Conservation (phyloP, 1,140 invertebrate genomes). For the Eurosta solidaginis region DNA sequence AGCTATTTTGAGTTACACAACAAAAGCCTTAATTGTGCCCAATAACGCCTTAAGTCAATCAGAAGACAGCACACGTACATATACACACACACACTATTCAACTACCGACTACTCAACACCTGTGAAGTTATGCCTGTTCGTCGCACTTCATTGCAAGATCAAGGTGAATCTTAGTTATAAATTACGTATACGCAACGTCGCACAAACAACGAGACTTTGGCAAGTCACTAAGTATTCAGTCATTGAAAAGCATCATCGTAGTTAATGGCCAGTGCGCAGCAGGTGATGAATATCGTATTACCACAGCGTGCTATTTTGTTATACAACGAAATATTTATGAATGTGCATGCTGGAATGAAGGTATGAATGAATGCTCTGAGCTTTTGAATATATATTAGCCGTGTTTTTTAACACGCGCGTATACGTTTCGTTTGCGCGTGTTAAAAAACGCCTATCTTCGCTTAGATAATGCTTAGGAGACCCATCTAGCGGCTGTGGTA, state of each 20-base stretch:
- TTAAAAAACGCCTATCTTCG: no score
- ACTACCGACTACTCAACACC: no score
- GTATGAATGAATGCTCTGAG: not conserved
- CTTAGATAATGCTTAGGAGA: no score
- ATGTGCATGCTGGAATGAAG: not conserved
- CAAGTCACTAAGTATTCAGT: no score
- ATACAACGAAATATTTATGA: no score
- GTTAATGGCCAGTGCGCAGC: not conserved
- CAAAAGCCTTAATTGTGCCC: no score
- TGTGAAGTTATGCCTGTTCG: no score
- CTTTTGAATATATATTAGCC: not conserved
- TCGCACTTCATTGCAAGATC: not conserved
- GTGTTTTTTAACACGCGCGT: not conserved
- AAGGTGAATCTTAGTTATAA: conserved; percentile 16
- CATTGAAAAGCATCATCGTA: not conserved
- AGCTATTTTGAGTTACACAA: not conserved
- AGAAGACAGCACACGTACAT: not conserved
- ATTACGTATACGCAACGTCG: conserved; percentile 25
- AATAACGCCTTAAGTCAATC: not conserved
- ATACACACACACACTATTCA: no score
- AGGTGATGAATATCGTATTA: not conserved
- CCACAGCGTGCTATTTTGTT: not conserved
- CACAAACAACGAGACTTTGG: not conserved
- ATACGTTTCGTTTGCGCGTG: no score
- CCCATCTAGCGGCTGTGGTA: no score